These are phyloP conservation scores for Gymnoscopelus braueri DNA, from an alignment of 2,797 vertebrate genomes.

Conservation along the genomic window DNA sequence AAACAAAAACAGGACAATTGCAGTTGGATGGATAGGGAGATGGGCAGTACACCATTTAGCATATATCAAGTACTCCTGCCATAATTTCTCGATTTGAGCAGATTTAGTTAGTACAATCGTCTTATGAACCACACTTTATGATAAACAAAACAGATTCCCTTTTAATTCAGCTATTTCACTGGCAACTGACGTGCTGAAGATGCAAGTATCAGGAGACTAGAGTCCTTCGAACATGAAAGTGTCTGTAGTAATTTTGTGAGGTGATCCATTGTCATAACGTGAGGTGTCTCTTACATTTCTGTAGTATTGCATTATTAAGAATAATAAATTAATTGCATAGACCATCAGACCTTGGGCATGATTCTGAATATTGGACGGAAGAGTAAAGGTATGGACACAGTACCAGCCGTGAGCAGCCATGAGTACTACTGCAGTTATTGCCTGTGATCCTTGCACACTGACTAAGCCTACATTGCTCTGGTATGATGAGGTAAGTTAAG, in stretches of 20 bases:
- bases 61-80: constrained; percentile 21
- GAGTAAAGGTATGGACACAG: constrained; percentile 71
- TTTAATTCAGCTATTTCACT: constrained; percentile 53
- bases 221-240: constrained; percentile 25
- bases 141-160: constrained; percentile 56
- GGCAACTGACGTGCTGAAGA: constrained; percentile 26
- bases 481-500: constrained; percentile 74
- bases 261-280: constrained; percentile 38
- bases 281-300: constrained; percentile 50
- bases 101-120: constrained; percentile 37
- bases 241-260: constrained; percentile 33
- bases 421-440: constrained; percentile 57
- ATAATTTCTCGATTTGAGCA: constrained; percentile 8
- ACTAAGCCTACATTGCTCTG: constrained; percentile 62
- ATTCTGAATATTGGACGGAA: constrained; percentile 66
- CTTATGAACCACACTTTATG: constrained; percentile 42
- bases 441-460: constrained; percentile 55
- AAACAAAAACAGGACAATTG: constrained; percentile 5
- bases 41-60: constrained; percentile 13
- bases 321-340: constrained; percentile 79
- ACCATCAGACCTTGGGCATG: constrained; percentile 63
- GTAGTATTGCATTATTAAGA: constrained; percentile 69
- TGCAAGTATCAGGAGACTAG: constrained; percentile 16
- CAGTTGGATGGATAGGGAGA: not conserved
- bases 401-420: constrained; percentile 77